Evolutionary conservation across 2,797 vertebrate genomes (phyloP).

Genomic region (Manis crassicaudata): DNA sequence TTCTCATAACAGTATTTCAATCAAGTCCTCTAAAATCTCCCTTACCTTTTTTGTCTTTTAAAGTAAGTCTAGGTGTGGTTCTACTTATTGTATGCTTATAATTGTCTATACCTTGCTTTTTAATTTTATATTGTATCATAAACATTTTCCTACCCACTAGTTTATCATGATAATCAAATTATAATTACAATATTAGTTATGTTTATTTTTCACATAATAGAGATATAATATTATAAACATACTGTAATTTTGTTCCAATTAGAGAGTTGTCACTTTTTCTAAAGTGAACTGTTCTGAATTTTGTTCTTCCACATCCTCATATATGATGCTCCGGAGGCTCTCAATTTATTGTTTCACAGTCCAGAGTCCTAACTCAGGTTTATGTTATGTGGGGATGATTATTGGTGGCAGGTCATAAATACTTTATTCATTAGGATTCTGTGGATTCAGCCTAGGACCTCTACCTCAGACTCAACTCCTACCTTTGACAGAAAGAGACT

Average conservation of each 20-base stretch:
- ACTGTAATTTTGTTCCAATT: background rate
- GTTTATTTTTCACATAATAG: background rate
- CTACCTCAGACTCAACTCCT: background rate
- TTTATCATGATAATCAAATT: conserved; percentile 20
- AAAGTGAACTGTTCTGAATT: background rate
- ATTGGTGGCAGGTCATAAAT: background rate
- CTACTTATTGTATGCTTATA: background rate
- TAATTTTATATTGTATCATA: background rate
- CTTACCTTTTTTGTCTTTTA: background rate
- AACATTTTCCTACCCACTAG: conserved; percentile 24
- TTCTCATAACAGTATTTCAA: conserved; percentile 10
- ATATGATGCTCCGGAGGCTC: background rate
- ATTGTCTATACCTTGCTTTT: conserved; percentile 6
- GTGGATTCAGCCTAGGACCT: background rate
- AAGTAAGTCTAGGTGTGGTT: background rate
- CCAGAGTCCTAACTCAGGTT: background rate
- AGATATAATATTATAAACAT: background rate
- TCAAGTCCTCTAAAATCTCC: background rate
- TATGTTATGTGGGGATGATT: background rate
- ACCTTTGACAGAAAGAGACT: background rate
- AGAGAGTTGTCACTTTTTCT: background rate
- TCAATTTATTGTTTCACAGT: background rate
- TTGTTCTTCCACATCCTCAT: background rate
- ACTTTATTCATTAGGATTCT: background rate
- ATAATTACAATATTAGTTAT: background rate